These are phyloP conservation scores for Eremophila alpestris DNA, from an alignment of 2,797 vertebrate species.

Conservation along the genomic window DNA sequence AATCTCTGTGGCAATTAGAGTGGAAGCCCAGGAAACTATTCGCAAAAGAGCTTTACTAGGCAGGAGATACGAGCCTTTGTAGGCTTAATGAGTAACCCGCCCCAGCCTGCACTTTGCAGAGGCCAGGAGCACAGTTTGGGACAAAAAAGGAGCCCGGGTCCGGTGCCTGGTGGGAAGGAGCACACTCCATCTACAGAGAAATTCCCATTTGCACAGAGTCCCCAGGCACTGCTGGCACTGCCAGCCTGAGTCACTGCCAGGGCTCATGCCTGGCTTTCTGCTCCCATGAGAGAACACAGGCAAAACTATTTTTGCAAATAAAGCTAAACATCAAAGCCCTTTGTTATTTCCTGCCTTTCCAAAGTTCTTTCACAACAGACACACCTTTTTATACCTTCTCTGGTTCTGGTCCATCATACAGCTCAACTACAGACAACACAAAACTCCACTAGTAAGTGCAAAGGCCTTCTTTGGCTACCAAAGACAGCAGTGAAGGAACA, in stretches of 20 bases:
- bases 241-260: background rate
- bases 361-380: background rate
- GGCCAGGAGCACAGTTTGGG: background rate
- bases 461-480: background rate
- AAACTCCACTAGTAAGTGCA: background rate
- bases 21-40: constrained; percentile 44
- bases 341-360: background rate
- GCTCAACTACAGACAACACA: background rate
- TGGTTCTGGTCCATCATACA: background rate
- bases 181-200: background rate
- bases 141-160: background rate
- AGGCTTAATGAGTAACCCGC: constrained; percentile 27
- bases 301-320: background rate
- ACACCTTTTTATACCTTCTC: background rate
- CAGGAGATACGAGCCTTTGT: constrained; percentile 27
- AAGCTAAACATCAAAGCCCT: background rate
- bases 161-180: background rate
- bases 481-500: background rate
- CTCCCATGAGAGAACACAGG: background rate
- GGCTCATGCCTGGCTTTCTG: background rate
- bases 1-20: constrained; percentile 68
- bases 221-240: background rate
- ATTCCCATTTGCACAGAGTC: background rate
- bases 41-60: constrained; percentile 13
- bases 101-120: background rate